Evolutionary conservation across 35 echinoderm and acorn worm species (phyloP), one percentile per base, ranked within the genome.

Genomic region (Amphiura filiformis): DNA sequence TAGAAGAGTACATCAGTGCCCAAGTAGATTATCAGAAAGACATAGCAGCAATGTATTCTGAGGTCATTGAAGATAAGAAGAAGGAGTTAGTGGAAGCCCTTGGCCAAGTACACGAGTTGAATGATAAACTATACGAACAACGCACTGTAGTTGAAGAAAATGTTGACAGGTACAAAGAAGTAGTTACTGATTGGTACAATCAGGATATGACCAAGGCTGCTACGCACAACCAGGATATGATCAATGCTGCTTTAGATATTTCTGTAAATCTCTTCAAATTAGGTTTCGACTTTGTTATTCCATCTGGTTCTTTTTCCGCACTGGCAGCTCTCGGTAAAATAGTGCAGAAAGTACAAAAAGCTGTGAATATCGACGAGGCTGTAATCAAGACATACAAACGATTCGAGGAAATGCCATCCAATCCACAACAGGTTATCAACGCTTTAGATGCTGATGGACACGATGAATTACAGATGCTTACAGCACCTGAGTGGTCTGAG

Each of bases 381-480:
- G 81, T 83, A 12, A 56, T 83, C 42, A 49, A 31, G 39, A 56
- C 81, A 36, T 83, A 83, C 42, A 44, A 47, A 83, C 5, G 38
- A 31, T 44, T 83, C 32, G 34, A 83, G 23, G 31, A 39, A 0
- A 13, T 52, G 5, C 81, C 81, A 52, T 20, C 14, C 34, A 34
- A 83, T 83, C 81, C 81, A 44, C 38, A 83, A 83, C 42, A 52
- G 41, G 81, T 83, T 83, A 33, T 83, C 11, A 39, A 83, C 30
- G 23, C 39, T 47, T 56, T 83, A 22, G 20, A 83, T 18, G 40
- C 22, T 83, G 34, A 30, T 49, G 81, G 40, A 28, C 40, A 13
- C 31, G 34, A 47, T 83, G 81, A 39, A 26, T 47, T 83, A n/a
- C 22, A 83, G n/a, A n/a, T 83, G 38, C 81, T 39, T 34, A 28